These are phyloP conservation scores for Aix galericulata DNA, from an alignment of 2,113 vertebrate genomes.

Conservation along the genomic window DNA sequence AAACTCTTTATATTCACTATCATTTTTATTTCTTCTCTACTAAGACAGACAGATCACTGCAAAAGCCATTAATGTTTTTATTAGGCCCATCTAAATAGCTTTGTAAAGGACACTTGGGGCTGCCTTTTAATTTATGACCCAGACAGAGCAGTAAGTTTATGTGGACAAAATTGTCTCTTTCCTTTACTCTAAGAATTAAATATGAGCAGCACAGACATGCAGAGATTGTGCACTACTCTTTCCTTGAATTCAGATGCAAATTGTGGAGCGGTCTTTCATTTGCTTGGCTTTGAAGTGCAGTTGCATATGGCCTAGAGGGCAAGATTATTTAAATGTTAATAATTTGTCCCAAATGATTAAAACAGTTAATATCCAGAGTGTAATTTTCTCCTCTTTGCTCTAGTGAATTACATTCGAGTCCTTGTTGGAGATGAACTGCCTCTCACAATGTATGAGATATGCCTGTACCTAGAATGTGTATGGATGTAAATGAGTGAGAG, in stretches of 20 bases:
- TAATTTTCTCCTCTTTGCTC: background rate
- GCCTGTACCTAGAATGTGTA: background rate
- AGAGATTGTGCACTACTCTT: background rate
- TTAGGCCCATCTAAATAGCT: background rate
- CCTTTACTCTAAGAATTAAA: background rate
- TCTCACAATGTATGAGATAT: background rate
- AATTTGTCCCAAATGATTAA: conserved; percentile 1
- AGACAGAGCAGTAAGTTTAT: background rate
- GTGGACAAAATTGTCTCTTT: background rate
- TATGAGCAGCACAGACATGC: background rate
- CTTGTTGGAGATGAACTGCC: background rate
- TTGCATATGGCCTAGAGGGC: background rate
- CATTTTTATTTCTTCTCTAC: background rate
- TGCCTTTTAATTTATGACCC: background rate
- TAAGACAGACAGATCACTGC: background rate
- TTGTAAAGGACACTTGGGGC: background rate
- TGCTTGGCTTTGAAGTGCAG: background rate
- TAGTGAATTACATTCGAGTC: background rate
- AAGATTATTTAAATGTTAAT: background rate
- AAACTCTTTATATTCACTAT: background rate
- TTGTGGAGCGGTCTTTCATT: background rate
- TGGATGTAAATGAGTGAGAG: background rate
- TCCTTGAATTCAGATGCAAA: background rate
- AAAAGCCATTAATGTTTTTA: conserved; percentile 4
- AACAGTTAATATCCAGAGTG: background rate